Conservation (phyloP, 2,888 invertebrate species). For the Didymodactylos carnosus region DNA sequence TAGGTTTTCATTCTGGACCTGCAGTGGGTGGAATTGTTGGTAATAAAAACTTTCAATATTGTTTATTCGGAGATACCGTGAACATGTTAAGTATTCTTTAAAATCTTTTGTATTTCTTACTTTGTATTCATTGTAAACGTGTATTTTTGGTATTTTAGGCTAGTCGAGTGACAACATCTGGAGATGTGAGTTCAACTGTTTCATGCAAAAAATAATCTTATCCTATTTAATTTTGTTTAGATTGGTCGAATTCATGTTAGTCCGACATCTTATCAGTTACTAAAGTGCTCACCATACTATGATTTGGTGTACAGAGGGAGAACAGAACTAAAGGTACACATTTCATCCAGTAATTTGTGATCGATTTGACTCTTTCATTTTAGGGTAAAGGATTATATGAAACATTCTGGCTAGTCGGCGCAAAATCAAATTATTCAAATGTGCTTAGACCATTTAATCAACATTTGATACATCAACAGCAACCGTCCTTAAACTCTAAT, state of each 20-base stretch:
- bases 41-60: slow-evolving; percentile 8
- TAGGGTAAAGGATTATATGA: slow-evolving; percentile 12
- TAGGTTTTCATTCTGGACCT: slow-evolving; percentile 11
- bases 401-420: slow-evolving; percentile 9
- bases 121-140: not conserved
- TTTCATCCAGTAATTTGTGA: not conserved
- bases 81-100: slow-evolving; percentile 1
- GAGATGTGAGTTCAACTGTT: not conserved
- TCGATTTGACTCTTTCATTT: not conserved
- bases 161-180: not conserved
- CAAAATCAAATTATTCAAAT: not conserved
- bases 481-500: too few species aligned
- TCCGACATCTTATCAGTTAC: not conserved
- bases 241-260: slow-evolving; percentile 5
- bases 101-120: not conserved
- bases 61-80: slow-evolving; percentile 13
- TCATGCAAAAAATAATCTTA: not conserved
- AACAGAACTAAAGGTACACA: slow-evolving; percentile 6
- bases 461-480: too few species aligned
- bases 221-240: too few species aligned
- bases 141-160: not conserved
- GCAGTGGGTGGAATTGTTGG: slow-evolving; percentile 14
- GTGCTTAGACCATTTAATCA: too few species aligned
- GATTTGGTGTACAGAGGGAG: slow-evolving; percentile 1
- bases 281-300: slow-evolving; percentile 2